Evolutionary conservation across 2,888 invertebrate genomes (phyloP).

Genomic region (Hylaea fasciaria): DNA sequence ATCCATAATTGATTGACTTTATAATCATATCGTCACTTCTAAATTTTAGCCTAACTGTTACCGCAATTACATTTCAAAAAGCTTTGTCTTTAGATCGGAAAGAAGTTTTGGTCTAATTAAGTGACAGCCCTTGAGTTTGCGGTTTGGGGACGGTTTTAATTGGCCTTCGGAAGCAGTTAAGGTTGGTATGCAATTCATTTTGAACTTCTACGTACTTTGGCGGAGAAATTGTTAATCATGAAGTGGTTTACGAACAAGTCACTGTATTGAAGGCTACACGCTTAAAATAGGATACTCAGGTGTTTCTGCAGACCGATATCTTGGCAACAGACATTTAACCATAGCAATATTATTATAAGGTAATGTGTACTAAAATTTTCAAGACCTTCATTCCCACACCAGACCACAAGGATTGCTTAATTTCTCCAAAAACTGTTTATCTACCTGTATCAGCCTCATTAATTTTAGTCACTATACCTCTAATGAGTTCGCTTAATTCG

Average conservation of each 20-base stretch:
- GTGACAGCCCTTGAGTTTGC: conserved; percentile 8
- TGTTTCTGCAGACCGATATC: no score
- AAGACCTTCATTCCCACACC: background rate
- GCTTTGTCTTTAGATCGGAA: conserved; percentile 21
- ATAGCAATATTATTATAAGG: no score
- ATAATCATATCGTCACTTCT: background rate
- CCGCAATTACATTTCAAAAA: conserved; percentile 19
- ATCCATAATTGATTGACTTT: no score
- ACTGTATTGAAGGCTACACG: no score
- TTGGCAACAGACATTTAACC: no score
- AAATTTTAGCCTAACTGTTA: background rate
- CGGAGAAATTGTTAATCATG: background rate
- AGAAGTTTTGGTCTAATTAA: conserved; percentile 27
- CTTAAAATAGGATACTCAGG: no score
- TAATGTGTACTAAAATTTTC: no score
- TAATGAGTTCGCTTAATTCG: conserved; percentile 59
- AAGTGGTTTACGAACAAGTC: background rate
- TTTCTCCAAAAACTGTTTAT: conserved; percentile 26
- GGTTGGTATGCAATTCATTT: background rate
- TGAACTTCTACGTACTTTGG: background rate
- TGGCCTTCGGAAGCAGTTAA: conserved; percentile 4
- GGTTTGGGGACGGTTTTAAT: conserved; percentile 11
- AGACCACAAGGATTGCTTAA: conserved; percentile 1
- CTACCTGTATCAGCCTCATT: conserved; percentile 42
- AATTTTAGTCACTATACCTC: conserved; percentile 45